These are phyloP conservation scores for Sesia bembeciformis DNA, from an alignment of 2,888 invertebrate genomes.

Conservation along the genomic window DNA sequence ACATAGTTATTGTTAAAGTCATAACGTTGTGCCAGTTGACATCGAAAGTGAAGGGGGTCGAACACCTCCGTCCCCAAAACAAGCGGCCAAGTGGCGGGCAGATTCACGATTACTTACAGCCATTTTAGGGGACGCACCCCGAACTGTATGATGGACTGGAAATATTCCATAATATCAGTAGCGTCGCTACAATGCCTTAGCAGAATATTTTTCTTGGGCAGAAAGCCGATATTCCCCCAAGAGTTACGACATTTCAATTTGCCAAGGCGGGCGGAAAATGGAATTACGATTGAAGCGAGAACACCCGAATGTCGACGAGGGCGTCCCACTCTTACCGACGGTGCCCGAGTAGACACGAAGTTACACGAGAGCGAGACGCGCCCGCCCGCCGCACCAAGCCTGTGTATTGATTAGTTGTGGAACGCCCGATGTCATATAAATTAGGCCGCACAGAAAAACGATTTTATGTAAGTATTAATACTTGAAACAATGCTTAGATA, in stretches of 20 bases:
- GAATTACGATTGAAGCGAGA: conserved; percentile 74
- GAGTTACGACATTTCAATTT: conserved; percentile 77
- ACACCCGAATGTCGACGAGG: conserved; percentile 46
- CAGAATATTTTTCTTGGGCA: conserved; percentile 71
- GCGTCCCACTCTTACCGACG: conserved; percentile 40
- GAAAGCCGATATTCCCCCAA: conserved; percentile 75
- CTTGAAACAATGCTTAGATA: too few species aligned
- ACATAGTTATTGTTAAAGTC: background rate
- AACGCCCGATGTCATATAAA: conserved; percentile 72
- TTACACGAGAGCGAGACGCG: conserved; percentile 30
- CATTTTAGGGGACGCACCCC: conserved; percentile 53
- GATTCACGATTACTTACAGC: conserved; percentile 47
- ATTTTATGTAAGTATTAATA: conserved; percentile 28
- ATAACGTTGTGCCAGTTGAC: conserved; percentile 16
- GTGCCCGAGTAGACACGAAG: conserved; percentile 28
- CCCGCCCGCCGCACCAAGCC: conserved; percentile 58
- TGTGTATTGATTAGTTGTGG: conserved; percentile 75
- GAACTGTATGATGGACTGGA: conserved; percentile 61
- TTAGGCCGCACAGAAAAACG: conserved; percentile 70
- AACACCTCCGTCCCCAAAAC: conserved; percentile 24
- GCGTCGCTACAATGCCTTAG: conserved; percentile 68
- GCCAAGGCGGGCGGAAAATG: conserved; percentile 76
- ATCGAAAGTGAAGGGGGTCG: conserved; percentile 34
- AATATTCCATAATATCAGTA: conserved; percentile 68
- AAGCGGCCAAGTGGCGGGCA: conserved; percentile 46